Base-by-base conservation (phyloP, 1,140 invertebrate species). In the Acromyrmex charruanus region DNA sequence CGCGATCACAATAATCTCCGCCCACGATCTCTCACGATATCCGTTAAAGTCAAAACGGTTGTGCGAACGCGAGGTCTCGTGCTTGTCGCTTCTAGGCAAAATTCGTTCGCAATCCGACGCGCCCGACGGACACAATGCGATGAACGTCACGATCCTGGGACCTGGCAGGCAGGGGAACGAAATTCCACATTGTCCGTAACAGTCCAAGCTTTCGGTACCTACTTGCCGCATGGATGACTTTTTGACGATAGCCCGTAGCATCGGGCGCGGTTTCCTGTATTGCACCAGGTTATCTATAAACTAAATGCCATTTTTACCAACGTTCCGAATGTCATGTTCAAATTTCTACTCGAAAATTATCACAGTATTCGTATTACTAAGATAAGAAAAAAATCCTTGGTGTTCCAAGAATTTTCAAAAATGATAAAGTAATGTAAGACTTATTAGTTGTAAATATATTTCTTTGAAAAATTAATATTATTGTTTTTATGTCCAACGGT, bases 1-100 rank as follows among this genome's bases (percentile, higher is more conserved):
- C 77, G 63, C 28, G 69, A 84, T 84, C 80, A 75, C 80, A 84
- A 84, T 74, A 74, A 84, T 84, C 80, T 84, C 80, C 69, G 80
- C 80, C 80, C 80, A 84, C 80, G 58, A 84, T 84, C 80, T 84
- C 80, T 61, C 80, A 28, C 80, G 55, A 75, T 84, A 84, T 84
- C 80, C 80, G 69, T 75, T 75, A 75, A 10, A 84, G 69, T 58
- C 80, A 6, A 84, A 84, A 75, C 80, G 69, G 18, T 75, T 84
- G 80, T 71, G 80, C 69, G 59, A 61, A 35, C 35, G 77, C 77
- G n/a, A 53, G 31, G 65, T 69, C 65, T 81, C 79, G 77, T 21
- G 77, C 25, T 44, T 84, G 80, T 84, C 80, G 69, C 80, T 84
- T 51, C 58, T 44, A 55, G 80, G 80, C 69, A 25, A 84, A 75